Base-by-base conservation (phyloP, 1,140 invertebrate species). In the Oscheius sp. region DNA sequence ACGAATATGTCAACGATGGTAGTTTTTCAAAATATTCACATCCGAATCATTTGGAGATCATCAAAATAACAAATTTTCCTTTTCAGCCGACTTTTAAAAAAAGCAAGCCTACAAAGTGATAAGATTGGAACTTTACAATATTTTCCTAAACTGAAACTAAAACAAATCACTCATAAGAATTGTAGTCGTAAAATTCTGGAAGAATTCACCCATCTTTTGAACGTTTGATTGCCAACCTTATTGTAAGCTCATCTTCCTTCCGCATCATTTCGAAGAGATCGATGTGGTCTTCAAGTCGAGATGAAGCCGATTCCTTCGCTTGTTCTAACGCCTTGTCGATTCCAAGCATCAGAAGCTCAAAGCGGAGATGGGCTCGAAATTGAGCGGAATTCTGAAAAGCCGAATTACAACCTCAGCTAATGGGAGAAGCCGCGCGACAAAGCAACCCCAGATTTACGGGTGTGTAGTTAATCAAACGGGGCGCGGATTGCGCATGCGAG, bases 231-330 rank as follows among this genome's bases (percentile, higher is more conserved):
- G 52, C 71, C 46, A 35, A 59, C 63, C 46, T 65, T 18, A 74
- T 26, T n/a, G 64, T 61, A 78, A 93, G 92, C 85, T 98, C 95
- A 85, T 99, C 95, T 86, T 97, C 95, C 81, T 91, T 92, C 65
- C 95, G 89, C 23, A 97, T 92, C 93, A 97, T 96, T 86, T 98
- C 95, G 87, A 98, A 99, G 85, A 97, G 95, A 85, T 97, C 95
- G 67, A 91, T 86, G 87, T 91, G 90, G 66, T 83, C 82, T 28
- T 82, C 78, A n/a, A 83, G 35, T 15, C 77, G 63, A 2, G 76
- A 73, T 26, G 78, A 79, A 69, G 78, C 76, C 13, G 63, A 61
- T 26, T 66, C 59, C 2, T 80, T 73, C 26, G 80, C 42, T 52
- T 66, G 63, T 89, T 69, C 93, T 87, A 35, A 96, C 87, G 85